Evolutionary conservation across 2,113 vertebrate genomes (phyloP), one percentile per base, ranked within the genome.

Genomic region (Variabilichromis moorii): DNA sequence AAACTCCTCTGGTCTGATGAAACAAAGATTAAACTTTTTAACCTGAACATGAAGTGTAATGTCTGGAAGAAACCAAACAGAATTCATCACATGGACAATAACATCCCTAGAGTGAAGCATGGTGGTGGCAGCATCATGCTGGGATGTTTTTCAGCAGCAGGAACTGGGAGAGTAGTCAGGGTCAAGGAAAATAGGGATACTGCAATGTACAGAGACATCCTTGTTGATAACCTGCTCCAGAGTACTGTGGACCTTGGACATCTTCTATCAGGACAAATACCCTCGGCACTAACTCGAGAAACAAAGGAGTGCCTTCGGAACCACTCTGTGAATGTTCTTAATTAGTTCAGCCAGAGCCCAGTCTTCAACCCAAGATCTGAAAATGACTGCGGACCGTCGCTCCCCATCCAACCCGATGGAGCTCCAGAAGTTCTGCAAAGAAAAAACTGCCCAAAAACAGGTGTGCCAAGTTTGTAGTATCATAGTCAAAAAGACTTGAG

Each of bases 351-450:
- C 28, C 59, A 63, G 59, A 63, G 31, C 31, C 59, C 4, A 63
- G 59, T 63, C 16, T 19, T 63, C 9, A 63, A 63, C 31, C 31
- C 59, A 63, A 35, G 59, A 11, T 63, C 17, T 19, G 59, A 35
- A 11, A 63, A 63, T 61, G 28, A 31, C 28, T 33, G 57, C 9
- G 0, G 28, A 61, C 57, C 1, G 0, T 1, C 2, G 31, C 17
- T 0, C 9, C 17, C 31, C 9, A 12, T 66, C 61, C 61, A 66
- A 1, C 17, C 61, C 1, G 1, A n/a, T 35, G 16, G 59, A 63
- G 31, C 31, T 5, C 6, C 28, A 66, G 61, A 66, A 66, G 31
- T n/a, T 66, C 10, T 66, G 61, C 61, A 66, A n/a, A 63, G 31
- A 63, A 35, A 35, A 35, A 63, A 35, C 9, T 61, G 57, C 3